phyloP scores from a whole-genome alignment of 1,140 invertebrate species.

The Pantala flavescens region DNA sequence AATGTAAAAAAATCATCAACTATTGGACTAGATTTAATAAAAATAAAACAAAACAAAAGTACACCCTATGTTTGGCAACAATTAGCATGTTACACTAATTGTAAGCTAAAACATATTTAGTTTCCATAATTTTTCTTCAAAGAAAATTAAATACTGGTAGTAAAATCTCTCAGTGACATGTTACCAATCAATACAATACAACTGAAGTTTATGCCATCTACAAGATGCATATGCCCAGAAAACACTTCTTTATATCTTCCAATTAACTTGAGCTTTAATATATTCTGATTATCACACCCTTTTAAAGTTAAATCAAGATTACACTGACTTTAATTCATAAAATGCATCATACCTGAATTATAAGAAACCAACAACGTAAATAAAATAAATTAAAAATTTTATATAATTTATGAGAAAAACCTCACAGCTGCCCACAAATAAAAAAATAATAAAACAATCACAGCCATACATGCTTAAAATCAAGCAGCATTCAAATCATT shows the following conservation, averaged over 20 bases:
- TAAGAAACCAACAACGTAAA: no score
- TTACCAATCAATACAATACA: no score
- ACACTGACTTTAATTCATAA: no score
- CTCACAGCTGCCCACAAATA: not conserved
- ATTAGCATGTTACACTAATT: not conserved
- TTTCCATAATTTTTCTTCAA: not conserved
- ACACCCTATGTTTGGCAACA: not conserved
- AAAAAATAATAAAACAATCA: not conserved
- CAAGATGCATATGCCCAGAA: no score
- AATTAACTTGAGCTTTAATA: no score
- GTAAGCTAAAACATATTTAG: not conserved
- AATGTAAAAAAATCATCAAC: not conserved
- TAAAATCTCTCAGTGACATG: no score
- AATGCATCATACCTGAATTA: no score
- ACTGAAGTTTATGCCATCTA: no score
- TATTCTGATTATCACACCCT: no score
- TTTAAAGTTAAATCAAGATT: no score
- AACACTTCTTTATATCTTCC: no score
- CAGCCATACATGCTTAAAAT: not conserved
- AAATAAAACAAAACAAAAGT: not conserved
- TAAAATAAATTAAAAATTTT: no score
- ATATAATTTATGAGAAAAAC: not conserved
- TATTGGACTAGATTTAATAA: constrained; percentile 1
- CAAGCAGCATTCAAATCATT: not conserved
- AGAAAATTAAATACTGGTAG: not conserved